These are phyloP conservation scores for Tenodera sinensis DNA, from an alignment of 2,888 invertebrate genomes.

Conservation along the genomic window DNA sequence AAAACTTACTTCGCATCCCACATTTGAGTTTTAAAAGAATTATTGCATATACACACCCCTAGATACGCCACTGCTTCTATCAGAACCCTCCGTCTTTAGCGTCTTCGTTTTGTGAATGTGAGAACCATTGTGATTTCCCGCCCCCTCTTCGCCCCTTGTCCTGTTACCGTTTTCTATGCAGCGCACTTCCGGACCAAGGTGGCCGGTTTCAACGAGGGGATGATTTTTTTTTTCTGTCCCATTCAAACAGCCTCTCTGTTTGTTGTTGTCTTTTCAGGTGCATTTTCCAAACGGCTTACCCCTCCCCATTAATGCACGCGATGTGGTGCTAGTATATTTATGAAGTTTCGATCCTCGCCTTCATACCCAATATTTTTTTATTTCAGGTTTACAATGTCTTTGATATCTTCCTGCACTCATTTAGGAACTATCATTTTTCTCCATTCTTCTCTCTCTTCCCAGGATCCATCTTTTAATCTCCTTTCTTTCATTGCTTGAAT, in stretches of 20 bases:
- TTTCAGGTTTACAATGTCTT: no score
- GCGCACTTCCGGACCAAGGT: neutral
- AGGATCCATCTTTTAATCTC: no score
- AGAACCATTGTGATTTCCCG: neutral
- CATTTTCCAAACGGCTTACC: neutral
- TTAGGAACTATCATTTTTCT: no score
- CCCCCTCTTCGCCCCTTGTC: neutral
- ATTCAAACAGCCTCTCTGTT: neutral
- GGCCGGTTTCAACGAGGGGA: neutral
- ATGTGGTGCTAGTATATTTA: neutral
- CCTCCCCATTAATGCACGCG: neutral
- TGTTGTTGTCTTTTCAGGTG: neutral
- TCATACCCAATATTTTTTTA: no score
- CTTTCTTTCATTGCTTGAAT: no score
- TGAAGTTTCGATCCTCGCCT: no score
- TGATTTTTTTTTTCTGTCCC: neutral
- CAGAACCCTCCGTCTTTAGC: neutral
- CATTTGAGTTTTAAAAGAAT: no score
- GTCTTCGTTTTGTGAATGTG: neutral
- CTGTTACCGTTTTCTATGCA: neutral
- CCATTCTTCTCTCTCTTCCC: no score
- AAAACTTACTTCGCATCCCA: no score
- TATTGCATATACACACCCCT: no score
- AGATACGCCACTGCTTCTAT: neutral
- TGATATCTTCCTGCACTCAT: no score